Percentiles rank a stretch among this genome's conserved stretches.
phyloP scores from a whole-genome alignment of 1,140 invertebrate species.

The Drosophila teissieri region DNA sequence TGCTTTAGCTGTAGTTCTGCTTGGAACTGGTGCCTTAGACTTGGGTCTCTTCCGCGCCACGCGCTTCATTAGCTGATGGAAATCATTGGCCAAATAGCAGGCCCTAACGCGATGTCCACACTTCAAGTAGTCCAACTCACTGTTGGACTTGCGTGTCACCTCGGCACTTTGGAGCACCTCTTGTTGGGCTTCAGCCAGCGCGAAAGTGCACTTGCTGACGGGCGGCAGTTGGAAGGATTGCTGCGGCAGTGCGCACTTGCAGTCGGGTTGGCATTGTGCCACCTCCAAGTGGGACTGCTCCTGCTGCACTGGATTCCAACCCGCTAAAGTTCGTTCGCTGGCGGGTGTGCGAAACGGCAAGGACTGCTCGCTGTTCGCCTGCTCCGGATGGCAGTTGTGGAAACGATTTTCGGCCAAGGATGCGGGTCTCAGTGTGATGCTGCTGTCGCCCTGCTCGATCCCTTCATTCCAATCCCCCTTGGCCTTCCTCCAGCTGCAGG shows the following conservation, averaged over 20 bases:
- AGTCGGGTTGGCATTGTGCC: neutral
- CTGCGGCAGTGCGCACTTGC: neutral
- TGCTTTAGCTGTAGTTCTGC: neutral
- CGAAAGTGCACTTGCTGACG: neutral
- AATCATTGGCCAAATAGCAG: conserved; percentile 32
- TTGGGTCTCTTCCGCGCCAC: conserved; percentile 37
- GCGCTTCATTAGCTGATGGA: conserved; percentile 43
- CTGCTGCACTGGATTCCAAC: neutral
- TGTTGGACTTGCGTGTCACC: neutral
- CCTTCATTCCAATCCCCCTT: neutral
- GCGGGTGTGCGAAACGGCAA: neutral
- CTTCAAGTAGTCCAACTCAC: neutral
- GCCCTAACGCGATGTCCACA: neutral
- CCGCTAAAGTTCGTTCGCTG: conserved; percentile 15
- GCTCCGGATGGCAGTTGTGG: neutral
- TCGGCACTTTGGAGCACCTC: neutral
- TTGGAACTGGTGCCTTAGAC: neutral
- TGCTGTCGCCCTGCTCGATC: conserved; percentile 6
- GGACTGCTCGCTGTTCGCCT: neutral
- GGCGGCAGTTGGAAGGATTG: neutral
- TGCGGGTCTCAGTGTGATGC: conserved; percentile 15
- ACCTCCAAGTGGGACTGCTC: neutral
- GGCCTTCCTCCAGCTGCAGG: conserved; percentile 9
- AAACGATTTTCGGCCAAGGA: neutral
- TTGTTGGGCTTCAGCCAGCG: neutral